Conservation (phyloP, 2,113 vertebrate species). For the Onychostoma macrolepis region DNA sequence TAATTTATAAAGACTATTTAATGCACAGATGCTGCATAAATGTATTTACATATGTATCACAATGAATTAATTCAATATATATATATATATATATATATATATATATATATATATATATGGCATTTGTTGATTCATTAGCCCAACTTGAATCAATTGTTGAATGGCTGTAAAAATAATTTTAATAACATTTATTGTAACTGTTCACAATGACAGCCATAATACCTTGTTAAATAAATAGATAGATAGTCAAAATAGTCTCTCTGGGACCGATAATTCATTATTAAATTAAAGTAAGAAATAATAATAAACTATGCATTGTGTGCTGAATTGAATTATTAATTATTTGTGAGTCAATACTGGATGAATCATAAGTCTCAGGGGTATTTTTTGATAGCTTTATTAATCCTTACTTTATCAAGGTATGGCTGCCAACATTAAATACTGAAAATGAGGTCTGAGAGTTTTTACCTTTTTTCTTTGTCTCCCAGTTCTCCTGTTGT, state of each 20-base stretch:
- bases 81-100: no score
- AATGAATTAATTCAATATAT: neutral
- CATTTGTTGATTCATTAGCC: neutral
- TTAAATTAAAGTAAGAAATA: neutral
- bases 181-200: neutral
- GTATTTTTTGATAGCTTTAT: neutral
- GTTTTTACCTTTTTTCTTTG: neutral
- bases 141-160: neutral
- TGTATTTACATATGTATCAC: neutral
- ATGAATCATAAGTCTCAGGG: neutral
- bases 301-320: neutral
- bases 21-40: slow-evolving; percentile 1
- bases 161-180: neutral
- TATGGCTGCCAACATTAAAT: neutral
- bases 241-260: neutral
- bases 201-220: neutral
- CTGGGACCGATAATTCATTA: neutral
- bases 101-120: neutral
- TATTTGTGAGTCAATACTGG: neutral
- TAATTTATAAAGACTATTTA: neutral
- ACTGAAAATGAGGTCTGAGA: neutral
- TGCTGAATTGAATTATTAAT: neutral
- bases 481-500: neutral
- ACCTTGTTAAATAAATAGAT: neutral
- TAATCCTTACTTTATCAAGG: neutral